These are phyloP conservation scores for Piezodorus guildinii DNA, from an alignment of 1,140 invertebrate genomes.

Conservation along the genomic window DNA sequence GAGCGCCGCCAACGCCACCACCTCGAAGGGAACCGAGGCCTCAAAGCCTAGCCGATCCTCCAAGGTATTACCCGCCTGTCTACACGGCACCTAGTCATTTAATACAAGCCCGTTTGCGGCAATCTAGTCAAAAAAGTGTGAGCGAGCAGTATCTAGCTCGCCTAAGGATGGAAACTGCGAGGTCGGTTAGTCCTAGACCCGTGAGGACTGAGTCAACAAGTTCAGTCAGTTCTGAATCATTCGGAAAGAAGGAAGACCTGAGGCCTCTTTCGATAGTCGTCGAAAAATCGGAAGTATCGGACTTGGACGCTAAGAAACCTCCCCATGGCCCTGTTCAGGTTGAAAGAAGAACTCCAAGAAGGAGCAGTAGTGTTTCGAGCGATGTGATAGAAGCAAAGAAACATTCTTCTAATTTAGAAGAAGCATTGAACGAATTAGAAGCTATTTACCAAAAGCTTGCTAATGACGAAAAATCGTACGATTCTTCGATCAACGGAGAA, in stretches of 20 bases:
- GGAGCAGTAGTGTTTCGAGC: slow-evolving; percentile 16
- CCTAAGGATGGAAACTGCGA: slow-evolving; percentile 8
- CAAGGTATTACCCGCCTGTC: not conserved
- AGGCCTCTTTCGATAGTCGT: slow-evolving; percentile 31
- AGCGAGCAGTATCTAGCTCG: slow-evolving; percentile 16
- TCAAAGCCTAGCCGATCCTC: slow-evolving; percentile 11
- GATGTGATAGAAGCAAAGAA: slow-evolving; percentile 33
- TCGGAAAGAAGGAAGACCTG: slow-evolving; percentile 22
- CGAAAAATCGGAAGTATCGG: slow-evolving; percentile 29
- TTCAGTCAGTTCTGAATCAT: slow-evolving; percentile 1
- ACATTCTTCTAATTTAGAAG: slow-evolving; percentile 66
- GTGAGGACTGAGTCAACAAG: not conserved
- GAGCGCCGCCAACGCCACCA: slow-evolving; percentile 12
- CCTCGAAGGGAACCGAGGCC: slow-evolving; percentile 1
- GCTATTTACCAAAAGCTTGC: slow-evolving; percentile 75
- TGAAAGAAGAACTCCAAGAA: slow-evolving; percentile 20
- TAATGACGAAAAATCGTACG: slow-evolving; percentile 52
- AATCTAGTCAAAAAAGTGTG: slow-evolving; percentile 20
- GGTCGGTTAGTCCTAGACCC: not conserved
- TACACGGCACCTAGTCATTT: slow-evolving; percentile 6
- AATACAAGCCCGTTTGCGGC: slow-evolving; percentile 3
- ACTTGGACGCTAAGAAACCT: slow-evolving; percentile 20
- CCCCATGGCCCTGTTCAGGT: slow-evolving; percentile 18
- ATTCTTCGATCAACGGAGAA: slow-evolving; percentile 6
- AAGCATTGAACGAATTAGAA: slow-evolving; percentile 76